These are phyloP conservation scores for Xiphophorus couchianus DNA, from an alignment of 2,113 vertebrate genomes.

Conservation along the genomic window DNA sequence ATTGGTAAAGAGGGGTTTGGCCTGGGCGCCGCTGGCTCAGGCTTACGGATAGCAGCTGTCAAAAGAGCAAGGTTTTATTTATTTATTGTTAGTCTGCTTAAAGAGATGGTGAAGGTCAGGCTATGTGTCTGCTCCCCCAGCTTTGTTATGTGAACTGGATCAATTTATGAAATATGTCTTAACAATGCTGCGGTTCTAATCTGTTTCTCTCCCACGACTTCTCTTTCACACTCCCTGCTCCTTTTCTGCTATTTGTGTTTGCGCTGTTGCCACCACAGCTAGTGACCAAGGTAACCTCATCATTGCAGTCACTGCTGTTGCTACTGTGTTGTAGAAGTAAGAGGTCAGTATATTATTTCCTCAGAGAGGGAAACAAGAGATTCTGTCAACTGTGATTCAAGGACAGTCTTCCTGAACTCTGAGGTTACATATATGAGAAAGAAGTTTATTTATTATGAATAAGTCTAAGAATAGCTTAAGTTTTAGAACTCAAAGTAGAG, in stretches of 20 bases:
- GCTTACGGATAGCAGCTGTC: conserved; percentile 77
- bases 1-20: conserved; percentile 53
- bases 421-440: conserved; percentile 17
- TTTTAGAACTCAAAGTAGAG: conserved; percentile 56
- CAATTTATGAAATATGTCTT: conserved; percentile 84
- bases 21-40: conserved; percentile 53
- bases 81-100: conserved; percentile 82
- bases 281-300: conserved; percentile 68
- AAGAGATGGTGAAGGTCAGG: conserved; percentile 84
- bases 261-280: conserved; percentile 41
- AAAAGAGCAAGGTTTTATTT: conserved; percentile 79
- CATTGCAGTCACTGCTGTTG: conserved; percentile 31
- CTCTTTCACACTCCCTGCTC: conserved; percentile 34
- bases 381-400: conserved; percentile 47
- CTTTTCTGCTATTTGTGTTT: conserved; percentile 46
- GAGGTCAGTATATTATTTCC: conserved; percentile 60
- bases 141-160: conserved; percentile 75
- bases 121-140: conserved; percentile 69
- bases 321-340: conserved; percentile 36
- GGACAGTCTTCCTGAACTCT: conserved; percentile 32
- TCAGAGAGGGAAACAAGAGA: conserved; percentile 48
- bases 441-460: conserved; percentile 55
- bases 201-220: conserved; percentile 39
- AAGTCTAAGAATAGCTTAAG: conserved; percentile 27
- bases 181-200: conserved; percentile 77